Percentiles rank a stretch among this genome's conserved stretches.
These are phyloP conservation scores for Drosophila gaucha DNA, from an alignment of 2,888 invertebrate species.

Conservation along the genomic window DNA sequence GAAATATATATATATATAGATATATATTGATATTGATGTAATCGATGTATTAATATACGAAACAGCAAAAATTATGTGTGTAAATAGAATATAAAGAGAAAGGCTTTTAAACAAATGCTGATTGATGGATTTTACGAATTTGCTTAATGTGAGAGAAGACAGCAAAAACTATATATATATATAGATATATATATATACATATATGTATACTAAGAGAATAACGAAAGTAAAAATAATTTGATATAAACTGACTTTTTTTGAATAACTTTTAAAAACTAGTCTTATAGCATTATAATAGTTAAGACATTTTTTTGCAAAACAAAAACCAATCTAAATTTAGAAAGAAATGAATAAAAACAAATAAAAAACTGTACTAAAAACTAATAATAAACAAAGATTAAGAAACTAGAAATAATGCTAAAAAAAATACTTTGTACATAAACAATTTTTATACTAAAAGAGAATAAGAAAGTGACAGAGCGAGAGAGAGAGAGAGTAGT, in stretches of 20 bases:
- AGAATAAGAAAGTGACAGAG: background rate
- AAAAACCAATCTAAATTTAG: constrained; percentile 32
- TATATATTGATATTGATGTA: background rate
- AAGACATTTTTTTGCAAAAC: constrained; percentile 54
- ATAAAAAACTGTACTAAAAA: constrained; percentile 27
- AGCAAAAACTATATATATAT: background rate
- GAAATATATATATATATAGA: background rate
- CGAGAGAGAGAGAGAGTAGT: constrained; percentile 5
- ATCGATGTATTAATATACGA: background rate
- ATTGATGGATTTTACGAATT: constrained; percentile 11
- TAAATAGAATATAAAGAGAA: background rate
- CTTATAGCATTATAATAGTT: constrained; percentile 68
- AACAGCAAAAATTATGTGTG: background rate
- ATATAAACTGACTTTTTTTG: constrained; percentile 41
- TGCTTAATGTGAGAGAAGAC: constrained; percentile 2
- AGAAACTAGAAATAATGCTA: background rate
- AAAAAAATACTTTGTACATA: constrained; percentile 4
- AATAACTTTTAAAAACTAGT: constrained; percentile 63
- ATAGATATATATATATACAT: background rate
- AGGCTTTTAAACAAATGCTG: constrained; percentile 1
- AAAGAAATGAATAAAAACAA: constrained; percentile 15
- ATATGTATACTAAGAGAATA: background rate
- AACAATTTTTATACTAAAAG: constrained; percentile 5
- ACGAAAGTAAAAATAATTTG: constrained; percentile 9
- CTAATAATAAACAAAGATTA: constrained; percentile 24